A percentile compares a stretch with the other conserved stretches of the same genome.
phyloP scores from a whole-genome alignment of 1,140 invertebrate genomes.

The Alviniconcha marisindica region DNA sequence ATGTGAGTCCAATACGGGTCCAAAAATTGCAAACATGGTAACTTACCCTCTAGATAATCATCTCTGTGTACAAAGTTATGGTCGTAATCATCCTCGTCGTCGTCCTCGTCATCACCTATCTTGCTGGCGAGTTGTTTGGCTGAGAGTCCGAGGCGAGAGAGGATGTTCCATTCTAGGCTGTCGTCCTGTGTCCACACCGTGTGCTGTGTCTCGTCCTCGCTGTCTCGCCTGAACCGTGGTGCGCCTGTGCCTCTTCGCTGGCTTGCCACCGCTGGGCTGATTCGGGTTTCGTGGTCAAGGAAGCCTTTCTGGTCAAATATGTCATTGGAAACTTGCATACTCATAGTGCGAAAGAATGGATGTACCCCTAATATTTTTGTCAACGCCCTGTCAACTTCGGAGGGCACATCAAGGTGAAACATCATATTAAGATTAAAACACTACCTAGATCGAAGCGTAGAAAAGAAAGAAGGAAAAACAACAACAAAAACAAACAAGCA shows the following conservation, averaged over 20 bases:
- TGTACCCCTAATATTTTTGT: no score
- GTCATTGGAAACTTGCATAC: no score
- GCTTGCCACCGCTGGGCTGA: constrained; percentile 52
- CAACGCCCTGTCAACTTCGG: no score
- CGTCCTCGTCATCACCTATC: neutral
- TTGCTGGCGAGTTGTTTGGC: neutral
- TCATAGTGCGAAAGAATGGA: no score
- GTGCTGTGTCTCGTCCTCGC: constrained; percentile 50
- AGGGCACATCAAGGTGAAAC: no score
- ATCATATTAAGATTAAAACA: no score
- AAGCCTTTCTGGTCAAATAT: constrained; percentile 62
- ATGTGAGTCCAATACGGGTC: no score
- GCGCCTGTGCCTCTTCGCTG: no score
- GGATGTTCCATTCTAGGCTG: neutral
- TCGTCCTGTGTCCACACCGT: constrained; percentile 56
- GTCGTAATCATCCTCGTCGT: neutral
- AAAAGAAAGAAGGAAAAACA: no score
- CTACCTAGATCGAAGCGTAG: no score
- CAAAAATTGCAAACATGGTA: no score
- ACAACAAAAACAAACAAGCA: no score
- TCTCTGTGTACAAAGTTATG: neutral
- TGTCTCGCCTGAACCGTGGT: neutral
- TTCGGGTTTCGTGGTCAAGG: constrained; percentile 59
- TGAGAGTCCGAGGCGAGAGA: neutral
- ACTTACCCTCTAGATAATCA: constrained; percentile 41